These are phyloP conservation scores for Pterostichus niger DNA, from an alignment of 2,888 invertebrate species.

Conservation along the genomic window DNA sequence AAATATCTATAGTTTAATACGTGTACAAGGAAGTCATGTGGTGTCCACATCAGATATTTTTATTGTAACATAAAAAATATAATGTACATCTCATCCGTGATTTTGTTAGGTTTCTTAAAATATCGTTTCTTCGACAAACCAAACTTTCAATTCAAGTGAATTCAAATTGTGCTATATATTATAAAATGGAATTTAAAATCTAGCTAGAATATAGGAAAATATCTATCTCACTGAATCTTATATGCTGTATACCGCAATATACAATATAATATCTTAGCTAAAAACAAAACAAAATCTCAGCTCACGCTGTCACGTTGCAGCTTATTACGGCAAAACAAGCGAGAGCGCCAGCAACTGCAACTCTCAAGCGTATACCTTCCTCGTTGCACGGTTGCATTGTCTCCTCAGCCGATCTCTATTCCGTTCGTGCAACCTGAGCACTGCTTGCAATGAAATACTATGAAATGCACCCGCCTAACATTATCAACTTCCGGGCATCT, in stretches of 20 bases:
- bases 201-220: no score
- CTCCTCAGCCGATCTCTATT: background rate
- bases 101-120: no score
- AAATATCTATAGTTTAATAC: no score
- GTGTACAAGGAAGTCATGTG: no score
- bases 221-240: no score
- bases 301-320: background rate
- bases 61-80: no score
- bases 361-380: background rate
- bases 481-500: conserved; percentile 42
- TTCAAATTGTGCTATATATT: no score
- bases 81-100: no score
- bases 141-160: no score
- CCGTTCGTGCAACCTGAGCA: conserved; percentile 21
- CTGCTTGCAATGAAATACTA: conserved; percentile 35
- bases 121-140: no score
- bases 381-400: background rate
- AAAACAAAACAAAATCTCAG: background rate
- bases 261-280: background rate
- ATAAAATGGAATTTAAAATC: no score
- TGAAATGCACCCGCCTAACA: conserved; percentile 49
- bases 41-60: no score
- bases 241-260: background rate
- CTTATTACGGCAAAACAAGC: background rate
- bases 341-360: background rate